Percentiles rank a stretch among this genome's conserved stretches.
phyloP scores from a whole-genome alignment of 2,113 vertebrate species.

The Heterotis niloticus region DNA sequence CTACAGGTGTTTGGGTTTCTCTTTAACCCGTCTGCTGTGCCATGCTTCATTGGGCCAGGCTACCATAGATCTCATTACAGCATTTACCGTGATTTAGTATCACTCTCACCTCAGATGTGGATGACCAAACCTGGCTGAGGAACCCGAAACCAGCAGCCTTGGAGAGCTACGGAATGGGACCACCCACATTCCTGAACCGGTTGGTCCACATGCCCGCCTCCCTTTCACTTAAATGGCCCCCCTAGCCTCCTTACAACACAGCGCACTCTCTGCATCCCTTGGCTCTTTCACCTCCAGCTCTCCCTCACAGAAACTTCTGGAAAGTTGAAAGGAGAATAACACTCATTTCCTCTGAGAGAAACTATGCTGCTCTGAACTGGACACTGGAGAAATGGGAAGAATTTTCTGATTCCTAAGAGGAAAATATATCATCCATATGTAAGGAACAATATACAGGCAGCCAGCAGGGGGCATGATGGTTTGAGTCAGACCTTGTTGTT shows the following conservation, averaged over 20 bases:
- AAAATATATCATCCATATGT: too few species aligned
- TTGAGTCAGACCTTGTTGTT: too few species aligned
- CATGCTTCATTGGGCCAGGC: too few species aligned
- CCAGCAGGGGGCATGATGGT: not conserved
- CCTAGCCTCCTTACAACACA: not conserved
- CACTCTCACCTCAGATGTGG: too few species aligned
- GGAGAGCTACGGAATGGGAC: slow-evolving; percentile 57
- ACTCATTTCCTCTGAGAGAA: not conserved
- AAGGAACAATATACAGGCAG: not conserved
- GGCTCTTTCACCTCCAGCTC: not conserved
- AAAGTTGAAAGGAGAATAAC: not conserved
- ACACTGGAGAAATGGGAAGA: too few species aligned
- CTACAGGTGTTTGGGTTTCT: not conserved
- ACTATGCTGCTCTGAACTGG: not conserved
- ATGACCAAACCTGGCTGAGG: too few species aligned
- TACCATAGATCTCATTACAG: too few species aligned
- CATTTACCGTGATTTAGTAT: too few species aligned
- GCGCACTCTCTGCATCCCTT: too few species aligned
- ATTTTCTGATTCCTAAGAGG: not conserved
- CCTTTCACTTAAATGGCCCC: not conserved
- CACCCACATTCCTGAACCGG: slow-evolving; percentile 59
- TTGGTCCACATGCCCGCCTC: slow-evolving; percentile 48
- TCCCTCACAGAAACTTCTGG: too few species aligned
- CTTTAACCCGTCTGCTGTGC: too few species aligned
- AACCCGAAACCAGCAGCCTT: slow-evolving; percentile 29